Conservation (phyloP, 1,140 invertebrate genomes). For the Trichonephila clavata region DNA sequence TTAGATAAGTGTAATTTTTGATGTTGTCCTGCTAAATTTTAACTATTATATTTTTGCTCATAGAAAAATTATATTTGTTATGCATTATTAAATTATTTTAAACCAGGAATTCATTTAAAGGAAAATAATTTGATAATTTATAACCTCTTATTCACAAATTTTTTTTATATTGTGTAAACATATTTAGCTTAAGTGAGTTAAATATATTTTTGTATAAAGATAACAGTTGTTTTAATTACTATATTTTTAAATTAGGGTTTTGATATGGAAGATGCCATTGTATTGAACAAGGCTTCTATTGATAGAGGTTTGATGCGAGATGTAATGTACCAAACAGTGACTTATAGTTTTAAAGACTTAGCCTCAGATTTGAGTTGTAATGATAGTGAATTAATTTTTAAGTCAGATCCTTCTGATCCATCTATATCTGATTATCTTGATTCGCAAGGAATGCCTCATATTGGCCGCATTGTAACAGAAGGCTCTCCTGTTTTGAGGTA, state of each 20-base stretch:
- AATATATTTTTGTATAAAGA: too few species aligned
- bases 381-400: not conserved
- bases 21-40: too few species aligned
- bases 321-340: slow-evolving; percentile 86
- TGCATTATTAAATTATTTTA: too few species aligned
- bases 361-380: not conserved
- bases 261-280: slow-evolving; percentile 99
- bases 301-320: slow-evolving; percentile 93
- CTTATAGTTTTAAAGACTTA: slow-evolving; percentile 42
- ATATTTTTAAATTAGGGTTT: slow-evolving; percentile 85
- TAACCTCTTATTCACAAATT: too few species aligned
- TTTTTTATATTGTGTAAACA: too few species aligned
- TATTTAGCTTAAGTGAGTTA: too few species aligned
- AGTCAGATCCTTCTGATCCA: slow-evolving; percentile 12
- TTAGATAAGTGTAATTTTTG: too few species aligned
- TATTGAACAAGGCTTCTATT: slow-evolving; percentile 98
- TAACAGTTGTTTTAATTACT: not conserved
- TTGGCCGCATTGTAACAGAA: not conserved
- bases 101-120: too few species aligned
- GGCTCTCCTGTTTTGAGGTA: slow-evolving; percentile 57
- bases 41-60: too few species aligned
- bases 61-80: too few species aligned
- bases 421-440: slow-evolving; percentile 33
- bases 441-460: slow-evolving; percentile 30
- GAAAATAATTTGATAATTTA: too few species aligned